A percentile compares a stretch with the other conserved stretches of the same genome.
These are phyloP conservation scores for Yponomeuta evonymella DNA, from an alignment of 2,888 invertebrate genomes.

Conservation along the genomic window DNA sequence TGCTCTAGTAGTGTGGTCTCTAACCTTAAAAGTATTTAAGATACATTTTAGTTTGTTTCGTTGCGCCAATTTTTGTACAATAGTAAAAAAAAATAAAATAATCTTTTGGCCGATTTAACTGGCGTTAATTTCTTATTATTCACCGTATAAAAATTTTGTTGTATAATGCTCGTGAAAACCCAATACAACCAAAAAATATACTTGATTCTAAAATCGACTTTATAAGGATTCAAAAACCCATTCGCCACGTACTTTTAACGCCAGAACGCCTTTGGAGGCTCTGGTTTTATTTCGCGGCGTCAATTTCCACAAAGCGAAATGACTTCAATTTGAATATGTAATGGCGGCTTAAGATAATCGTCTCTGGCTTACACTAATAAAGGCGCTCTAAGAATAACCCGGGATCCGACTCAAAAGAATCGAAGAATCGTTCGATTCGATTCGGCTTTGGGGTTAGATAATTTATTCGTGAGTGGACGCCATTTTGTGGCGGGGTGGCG, in stretches of 20 bases:
- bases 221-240: slow-evolving; percentile 43
- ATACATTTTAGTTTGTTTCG: too few relatives aligned
- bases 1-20: too few relatives aligned
- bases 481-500: slow-evolving; percentile 69
- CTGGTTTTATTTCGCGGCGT: slow-evolving; percentile 72
- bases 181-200: neutral
- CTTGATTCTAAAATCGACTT: slow-evolving; percentile 25
- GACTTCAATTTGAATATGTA: slow-evolving; percentile 76
- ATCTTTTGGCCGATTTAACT: too few relatives aligned
- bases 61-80: too few relatives aligned
- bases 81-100: too few relatives aligned
- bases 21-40: too few relatives aligned
- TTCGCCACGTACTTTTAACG: slow-evolving; percentile 45
- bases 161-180: neutral
- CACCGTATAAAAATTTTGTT: too few relatives aligned
- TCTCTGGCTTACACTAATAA: slow-evolving; percentile 74
- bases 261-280: slow-evolving; percentile 59
- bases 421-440: slow-evolving; percentile 70
- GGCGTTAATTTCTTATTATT: too few relatives aligned
- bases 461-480: slow-evolving; percentile 75
- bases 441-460: slow-evolving; percentile 55
- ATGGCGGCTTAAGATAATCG: slow-evolving; percentile 75
- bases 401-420: slow-evolving; percentile 71
- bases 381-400: slow-evolving; percentile 63
- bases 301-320: slow-evolving; percentile 73